phyloP scores from a whole-genome alignment of 2,113 vertebrate species.

The Eonycteris spelaea region DNA sequence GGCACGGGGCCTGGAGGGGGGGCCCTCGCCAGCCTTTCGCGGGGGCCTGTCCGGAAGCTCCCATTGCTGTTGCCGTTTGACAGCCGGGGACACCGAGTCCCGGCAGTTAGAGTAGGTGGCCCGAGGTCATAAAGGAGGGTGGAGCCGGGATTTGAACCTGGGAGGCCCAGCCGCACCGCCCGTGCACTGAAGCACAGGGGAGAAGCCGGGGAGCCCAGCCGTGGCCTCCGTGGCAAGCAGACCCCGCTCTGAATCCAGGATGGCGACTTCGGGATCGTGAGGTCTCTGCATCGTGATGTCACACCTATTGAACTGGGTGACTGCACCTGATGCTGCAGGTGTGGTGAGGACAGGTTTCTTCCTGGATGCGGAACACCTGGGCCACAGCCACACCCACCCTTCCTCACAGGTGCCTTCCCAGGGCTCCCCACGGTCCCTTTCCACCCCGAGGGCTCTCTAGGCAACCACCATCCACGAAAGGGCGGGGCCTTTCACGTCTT shows the following conservation, averaged over 20 bases:
- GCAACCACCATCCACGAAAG: not conserved
- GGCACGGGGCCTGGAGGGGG: fast-evolving
- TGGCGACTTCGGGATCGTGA: not conserved
- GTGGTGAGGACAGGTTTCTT: fast-evolving
- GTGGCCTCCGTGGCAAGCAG: not conserved
- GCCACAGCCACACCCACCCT: not conserved
- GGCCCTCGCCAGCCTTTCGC: not conserved
- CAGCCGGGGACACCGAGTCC: not conserved
- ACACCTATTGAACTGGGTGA: not conserved
- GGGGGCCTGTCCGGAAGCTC: not conserved
- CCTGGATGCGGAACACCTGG: not conserved
- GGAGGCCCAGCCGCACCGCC: not conserved
- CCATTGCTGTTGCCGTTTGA: not conserved
- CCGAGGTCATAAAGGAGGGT: not conserved
- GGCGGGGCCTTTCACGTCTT: not conserved
- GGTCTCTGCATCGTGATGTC: not conserved
- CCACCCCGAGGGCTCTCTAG: not conserved
- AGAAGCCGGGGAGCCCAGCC: not conserved
- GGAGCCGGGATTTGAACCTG: not conserved
- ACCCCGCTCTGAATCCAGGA: not conserved
- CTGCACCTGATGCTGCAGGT: not conserved
- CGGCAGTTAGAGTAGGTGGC: no score
- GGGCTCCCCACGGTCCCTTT: not conserved
- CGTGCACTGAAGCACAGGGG: fast-evolving
- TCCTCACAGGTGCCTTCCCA: not conserved